Conservation (phyloP, 1,140 invertebrate genomes). For the Apis dorsata region DNA sequence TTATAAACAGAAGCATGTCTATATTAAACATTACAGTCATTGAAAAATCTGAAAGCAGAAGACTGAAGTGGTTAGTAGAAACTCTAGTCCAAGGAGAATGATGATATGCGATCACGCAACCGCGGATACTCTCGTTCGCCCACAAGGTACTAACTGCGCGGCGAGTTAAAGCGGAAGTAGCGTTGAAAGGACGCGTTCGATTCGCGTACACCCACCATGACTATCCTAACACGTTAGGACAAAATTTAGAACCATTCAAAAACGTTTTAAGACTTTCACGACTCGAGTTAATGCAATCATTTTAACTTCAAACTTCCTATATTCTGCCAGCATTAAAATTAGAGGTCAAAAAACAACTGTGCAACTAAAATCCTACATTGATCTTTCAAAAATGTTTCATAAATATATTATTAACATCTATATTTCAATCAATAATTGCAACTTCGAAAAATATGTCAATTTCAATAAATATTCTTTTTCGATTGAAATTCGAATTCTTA, state of each 20-base stretch:
- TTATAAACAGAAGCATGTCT: not conserved
- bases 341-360: too few relatives aligned
- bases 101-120: conserved; percentile 17
- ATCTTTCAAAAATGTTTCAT: too few relatives aligned
- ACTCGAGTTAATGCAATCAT: too few relatives aligned
- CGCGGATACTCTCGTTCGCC: conserved; percentile 10
- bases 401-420: too few relatives aligned
- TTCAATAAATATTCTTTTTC: too few relatives aligned
- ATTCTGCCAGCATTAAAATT: too few relatives aligned
- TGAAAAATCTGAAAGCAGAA: not conserved
- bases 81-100: conserved; percentile 1
- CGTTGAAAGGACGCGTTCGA: conserved; percentile 28
- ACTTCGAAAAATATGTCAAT: too few relatives aligned
- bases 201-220: not conserved
- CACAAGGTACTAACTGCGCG: conserved; percentile 18
- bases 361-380: too few relatives aligned
- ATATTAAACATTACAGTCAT: not conserved
- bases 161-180: conserved; percentile 12
- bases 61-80: not conserved
- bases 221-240: not conserved
- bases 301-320: too few relatives aligned
- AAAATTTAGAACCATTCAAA: not conserved
- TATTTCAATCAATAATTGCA: too few relatives aligned
- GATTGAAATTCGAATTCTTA: too few relatives aligned
- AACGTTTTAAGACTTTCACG: too few relatives aligned